Percentiles rank a stretch among this genome's conserved stretches.
Evolutionary conservation across 2,797 vertebrate species (phyloP).

Genomic region (Bucorvus abyssinicus): DNA sequence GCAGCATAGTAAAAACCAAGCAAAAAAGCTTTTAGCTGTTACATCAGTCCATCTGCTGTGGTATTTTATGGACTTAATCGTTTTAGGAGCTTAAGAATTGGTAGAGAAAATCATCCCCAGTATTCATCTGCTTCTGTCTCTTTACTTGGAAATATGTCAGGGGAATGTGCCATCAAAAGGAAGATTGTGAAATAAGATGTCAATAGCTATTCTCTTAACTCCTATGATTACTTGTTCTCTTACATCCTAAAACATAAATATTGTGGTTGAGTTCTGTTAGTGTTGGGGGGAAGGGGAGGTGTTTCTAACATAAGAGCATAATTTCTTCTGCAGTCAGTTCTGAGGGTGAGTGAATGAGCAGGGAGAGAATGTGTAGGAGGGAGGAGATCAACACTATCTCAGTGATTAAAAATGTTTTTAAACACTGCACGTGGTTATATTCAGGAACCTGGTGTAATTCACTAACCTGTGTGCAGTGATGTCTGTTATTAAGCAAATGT

Average conservation of each 20-base stretch:
- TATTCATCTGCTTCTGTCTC: not conserved
- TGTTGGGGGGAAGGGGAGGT: not conserved
- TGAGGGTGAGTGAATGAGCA: not conserved
- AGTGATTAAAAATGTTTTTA: not conserved
- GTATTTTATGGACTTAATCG: not conserved
- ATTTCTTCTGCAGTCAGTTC: not conserved
- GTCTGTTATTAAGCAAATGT: not conserved
- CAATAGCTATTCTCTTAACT: not conserved
- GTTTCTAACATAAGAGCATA: not conserved
- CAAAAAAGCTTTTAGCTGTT: not conserved
- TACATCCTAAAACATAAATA: not conserved
- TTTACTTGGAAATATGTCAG: not conserved
- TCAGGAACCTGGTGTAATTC: not conserved
- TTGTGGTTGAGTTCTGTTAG: not conserved
- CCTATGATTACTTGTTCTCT: not conserved
- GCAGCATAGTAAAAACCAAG: not conserved
- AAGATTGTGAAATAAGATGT: not conserved
- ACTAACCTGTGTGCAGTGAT: not conserved
- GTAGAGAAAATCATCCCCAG: not conserved
- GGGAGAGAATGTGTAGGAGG: not conserved
- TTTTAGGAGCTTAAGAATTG: slow-evolving; percentile 21
- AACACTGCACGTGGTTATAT: accelerated
- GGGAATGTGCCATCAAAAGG: not conserved
- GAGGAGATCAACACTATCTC: not conserved
- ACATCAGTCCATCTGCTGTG: slow-evolving; percentile 6